Evolutionary conservation across 2,888 invertebrate genomes (phyloP), one percentile per base, ranked within the genome.

Genomic region (Drosophila hamatofila): DNA sequence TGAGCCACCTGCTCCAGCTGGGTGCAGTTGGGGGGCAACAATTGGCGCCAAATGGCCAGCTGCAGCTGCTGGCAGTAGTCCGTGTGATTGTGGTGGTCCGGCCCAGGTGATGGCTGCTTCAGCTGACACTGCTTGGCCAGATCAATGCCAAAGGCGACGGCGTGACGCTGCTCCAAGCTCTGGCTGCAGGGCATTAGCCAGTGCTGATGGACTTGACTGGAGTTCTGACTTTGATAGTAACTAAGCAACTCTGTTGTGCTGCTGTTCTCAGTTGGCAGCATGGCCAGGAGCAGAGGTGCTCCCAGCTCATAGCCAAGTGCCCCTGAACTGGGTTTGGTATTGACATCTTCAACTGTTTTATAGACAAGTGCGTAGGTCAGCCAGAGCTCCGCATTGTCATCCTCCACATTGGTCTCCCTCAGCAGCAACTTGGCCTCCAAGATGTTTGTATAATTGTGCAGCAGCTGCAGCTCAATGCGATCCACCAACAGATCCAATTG

Each of bases 281-380:
- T 80, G 0, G 88, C 81, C 12, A 89, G 41, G 16, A 93, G 89
- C 3, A 93, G 5, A 0, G 93, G 92, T 0, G 82, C 77, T 0
- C 90, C 90, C 6, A 37, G 54, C 7, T 78, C 56, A 68, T 93
- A 93, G 2, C 93, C 93, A 21, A 92, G 76, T 33, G 92, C 82
- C 2, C 93, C 93, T 4, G 91, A 91, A 23, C 69, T 72, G 37
- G 83, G 72, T 25, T 67, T 77, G 14, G 9, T 1, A 9, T 16
- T 7, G n/a, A 14, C 27, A 14, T 52, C 59, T 7, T 62, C 52
- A 0, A 12, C 6, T 2, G 74, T 11, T 7, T 83, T 55, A 68
- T 88, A 93, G 16, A 64, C 56, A 0, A 91, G 72, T 42, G 82
- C 78, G 60, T 83, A 91, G 18, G 59, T 60, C 9, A 91, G 78